Percentiles rank a stretch among this genome's conserved stretches.
Conservation (phyloP, 1,140 invertebrate genomes). For the Sinonovacula constricta region DNA sequence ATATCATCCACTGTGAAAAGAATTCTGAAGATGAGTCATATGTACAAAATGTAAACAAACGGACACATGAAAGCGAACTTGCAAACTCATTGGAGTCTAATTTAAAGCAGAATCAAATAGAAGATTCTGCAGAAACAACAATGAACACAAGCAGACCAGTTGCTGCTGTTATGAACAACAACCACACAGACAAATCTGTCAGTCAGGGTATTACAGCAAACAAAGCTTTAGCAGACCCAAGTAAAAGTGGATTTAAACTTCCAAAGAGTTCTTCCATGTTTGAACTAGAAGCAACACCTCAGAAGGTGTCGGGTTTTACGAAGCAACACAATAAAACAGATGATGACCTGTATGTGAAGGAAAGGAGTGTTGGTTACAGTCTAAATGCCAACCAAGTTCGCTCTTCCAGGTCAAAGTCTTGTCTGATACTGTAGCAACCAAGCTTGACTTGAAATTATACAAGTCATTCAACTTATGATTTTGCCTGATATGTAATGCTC, state of each 20-base stretch:
- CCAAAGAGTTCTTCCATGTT: background rate
- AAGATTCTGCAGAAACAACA: background rate
- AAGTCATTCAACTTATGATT: too few relatives aligned
- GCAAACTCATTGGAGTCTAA: background rate
- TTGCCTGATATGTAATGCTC: too few relatives aligned
- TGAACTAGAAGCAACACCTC: background rate
- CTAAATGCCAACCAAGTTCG: background rate
- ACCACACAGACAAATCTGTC: background rate
- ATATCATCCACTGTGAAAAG: background rate
- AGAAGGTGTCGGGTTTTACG: background rate
- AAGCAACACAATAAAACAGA: slow-evolving; percentile 7
- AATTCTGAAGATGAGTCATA: too few relatives aligned
- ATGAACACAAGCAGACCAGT: background rate
- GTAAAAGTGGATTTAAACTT: background rate
- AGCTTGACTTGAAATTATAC: too few relatives aligned
- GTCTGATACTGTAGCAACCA: slow-evolving; percentile 16
- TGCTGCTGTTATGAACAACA: background rate
- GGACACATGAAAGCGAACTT: background rate
- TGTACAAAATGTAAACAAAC: background rate
- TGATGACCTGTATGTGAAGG: background rate
- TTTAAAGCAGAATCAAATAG: background rate
- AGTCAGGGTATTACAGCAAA: background rate
- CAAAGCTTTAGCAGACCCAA: background rate
- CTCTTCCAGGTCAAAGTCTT: slow-evolving; percentile 21
- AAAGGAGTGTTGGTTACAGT: background rate